Evolutionary conservation across 1,140 invertebrate species (phyloP).

Genomic region (Orchestia grillus): DNA sequence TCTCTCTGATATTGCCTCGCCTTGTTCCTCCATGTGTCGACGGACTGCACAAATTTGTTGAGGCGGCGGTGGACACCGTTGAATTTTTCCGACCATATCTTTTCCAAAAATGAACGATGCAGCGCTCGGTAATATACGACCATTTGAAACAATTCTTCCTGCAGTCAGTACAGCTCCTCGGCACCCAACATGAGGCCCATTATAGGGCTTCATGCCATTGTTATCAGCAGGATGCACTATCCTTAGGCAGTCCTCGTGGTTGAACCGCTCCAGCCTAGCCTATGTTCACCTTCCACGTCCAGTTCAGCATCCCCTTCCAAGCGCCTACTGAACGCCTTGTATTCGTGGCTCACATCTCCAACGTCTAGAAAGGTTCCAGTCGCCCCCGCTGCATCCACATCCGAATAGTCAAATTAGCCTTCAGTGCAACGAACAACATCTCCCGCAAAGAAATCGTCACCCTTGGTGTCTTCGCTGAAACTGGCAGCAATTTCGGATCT

Average conservation of each 20-base stretch:
- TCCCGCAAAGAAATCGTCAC: background rate
- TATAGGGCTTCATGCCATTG: background rate
- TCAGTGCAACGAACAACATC: background rate
- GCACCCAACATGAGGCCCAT: background rate
- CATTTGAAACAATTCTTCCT: background rate
- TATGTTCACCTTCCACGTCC: background rate
- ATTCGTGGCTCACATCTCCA: background rate
- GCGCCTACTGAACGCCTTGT: background rate
- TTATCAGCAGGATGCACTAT: background rate
- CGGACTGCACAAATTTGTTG: background rate
- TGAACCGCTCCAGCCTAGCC: background rate
- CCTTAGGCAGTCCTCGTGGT: background rate
- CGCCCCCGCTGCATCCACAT: background rate
- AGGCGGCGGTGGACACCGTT: background rate
- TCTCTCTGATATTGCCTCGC: too few relatives aligned
- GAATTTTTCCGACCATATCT: background rate
- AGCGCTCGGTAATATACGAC: background rate
- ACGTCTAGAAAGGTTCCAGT: background rate
- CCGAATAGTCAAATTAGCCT: background rate
- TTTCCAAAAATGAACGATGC: background rate
- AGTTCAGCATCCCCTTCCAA: background rate
- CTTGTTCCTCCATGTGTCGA: background rate
- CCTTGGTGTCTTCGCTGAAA: background rate
- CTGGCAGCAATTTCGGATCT: background rate
- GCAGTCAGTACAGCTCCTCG: background rate